These are phyloP conservation scores for Balaeniceps rex DNA, from an alignment of 2,113 vertebrate species.

Conservation along the genomic window DNA sequence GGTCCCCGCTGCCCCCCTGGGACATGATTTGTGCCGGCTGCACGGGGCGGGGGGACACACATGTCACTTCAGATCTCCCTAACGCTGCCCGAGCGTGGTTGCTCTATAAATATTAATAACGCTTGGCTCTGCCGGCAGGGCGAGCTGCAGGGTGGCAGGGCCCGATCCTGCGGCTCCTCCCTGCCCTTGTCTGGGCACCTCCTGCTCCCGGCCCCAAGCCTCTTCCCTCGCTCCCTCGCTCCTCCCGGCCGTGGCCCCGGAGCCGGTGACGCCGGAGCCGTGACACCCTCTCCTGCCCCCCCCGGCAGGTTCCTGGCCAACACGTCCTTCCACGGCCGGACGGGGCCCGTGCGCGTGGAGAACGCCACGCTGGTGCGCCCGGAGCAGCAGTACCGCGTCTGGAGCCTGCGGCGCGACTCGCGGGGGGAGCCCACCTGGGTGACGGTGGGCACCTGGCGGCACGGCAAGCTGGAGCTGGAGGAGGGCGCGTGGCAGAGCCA, in stretches of 20 bases:
- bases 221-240: fast-evolving
- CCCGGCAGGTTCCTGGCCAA: slow-evolving; percentile 82
- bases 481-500: slow-evolving; percentile 67
- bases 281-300: not conserved
- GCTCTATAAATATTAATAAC: not conserved
- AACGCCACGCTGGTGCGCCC: slow-evolving; percentile 67
- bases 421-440: slow-evolving; percentile 87
- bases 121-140: not conserved
- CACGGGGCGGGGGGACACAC: not conserved
- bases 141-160: not conserved
- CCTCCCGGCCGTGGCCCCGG: fast-evolving
- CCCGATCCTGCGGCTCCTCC: not conserved
- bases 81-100: fast-evolving
- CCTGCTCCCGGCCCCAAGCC: fast-evolving
- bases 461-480: slow-evolving; percentile 76
- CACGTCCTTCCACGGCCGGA: slow-evolving; percentile 81
- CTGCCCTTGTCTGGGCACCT: not conserved
- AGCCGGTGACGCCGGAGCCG: fast-evolving
- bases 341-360: slow-evolving; percentile 70
- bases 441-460: slow-evolving; percentile 83
- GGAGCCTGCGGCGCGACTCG: slow-evolving; percentile 80
- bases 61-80: not conserved
- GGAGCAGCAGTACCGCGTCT: slow-evolving; percentile 79
- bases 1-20: fast-evolving
- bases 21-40: fast-evolving